Percentiles rank a stretch among this genome's conserved stretches.
Evolutionary conservation across 2,797 vertebrate genomes (phyloP).

Genomic region (Microctenopoma stevenorrisi): DNA sequence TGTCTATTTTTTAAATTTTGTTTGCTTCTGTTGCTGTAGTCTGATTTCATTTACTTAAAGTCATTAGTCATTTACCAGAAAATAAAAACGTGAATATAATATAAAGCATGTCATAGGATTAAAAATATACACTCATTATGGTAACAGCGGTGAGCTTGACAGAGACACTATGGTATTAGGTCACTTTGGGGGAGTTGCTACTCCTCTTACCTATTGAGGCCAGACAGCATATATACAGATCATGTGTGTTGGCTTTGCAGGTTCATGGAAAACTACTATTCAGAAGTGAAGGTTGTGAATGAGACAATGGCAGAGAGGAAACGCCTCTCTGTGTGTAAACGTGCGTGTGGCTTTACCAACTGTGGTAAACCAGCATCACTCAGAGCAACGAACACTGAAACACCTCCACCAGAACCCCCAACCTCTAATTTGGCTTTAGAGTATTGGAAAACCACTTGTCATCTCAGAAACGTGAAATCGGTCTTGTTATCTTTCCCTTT

Average conservation of each 20-base stretch:
- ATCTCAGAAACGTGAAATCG: constrained; percentile 22
- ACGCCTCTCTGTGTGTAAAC: constrained; percentile 23
- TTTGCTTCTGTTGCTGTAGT: no score
- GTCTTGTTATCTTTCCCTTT: constrained; percentile 19
- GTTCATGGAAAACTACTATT: constrained; percentile 26
- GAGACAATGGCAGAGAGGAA: constrained; percentile 46
- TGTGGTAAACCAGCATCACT: constrained; percentile 53
- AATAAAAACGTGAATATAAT: no score
- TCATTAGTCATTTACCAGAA: no score
- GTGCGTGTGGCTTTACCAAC: constrained; percentile 45
- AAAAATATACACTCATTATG: neutral
- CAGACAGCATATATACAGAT: constrained; percentile 10
- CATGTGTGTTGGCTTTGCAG: constrained; percentile 13
- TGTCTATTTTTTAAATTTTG: neutral
- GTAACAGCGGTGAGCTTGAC: neutral
- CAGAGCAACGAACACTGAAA: constrained; percentile 62
- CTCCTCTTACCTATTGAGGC: neutral
- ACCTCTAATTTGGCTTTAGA: constrained; percentile 51
- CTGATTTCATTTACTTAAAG: no score
- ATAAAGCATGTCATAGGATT: no score
- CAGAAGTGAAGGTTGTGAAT: constrained; percentile 41
- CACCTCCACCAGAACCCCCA: constrained; percentile 51
- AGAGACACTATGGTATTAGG: no score
- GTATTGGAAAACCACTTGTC: constrained; percentile 32
- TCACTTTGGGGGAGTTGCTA: neutral